These are phyloP conservation scores for Melanostoma mellinum DNA, from an alignment of 2,888 invertebrate genomes.

Conservation along the genomic window DNA sequence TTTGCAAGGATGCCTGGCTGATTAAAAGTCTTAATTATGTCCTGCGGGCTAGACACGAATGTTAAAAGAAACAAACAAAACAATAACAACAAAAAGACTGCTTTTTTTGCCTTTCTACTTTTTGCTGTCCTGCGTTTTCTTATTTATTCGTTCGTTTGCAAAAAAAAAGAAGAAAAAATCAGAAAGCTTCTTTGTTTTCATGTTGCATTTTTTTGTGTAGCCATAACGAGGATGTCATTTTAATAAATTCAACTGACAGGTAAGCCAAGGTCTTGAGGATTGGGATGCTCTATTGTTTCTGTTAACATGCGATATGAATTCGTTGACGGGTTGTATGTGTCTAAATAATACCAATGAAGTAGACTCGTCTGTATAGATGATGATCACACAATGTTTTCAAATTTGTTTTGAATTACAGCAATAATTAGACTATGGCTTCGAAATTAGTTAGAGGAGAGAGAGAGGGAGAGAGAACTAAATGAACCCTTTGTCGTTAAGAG, in stretches of 20 bases:
- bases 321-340: background rate
- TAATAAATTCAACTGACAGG: slow-evolving; percentile 51
- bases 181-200: background rate
- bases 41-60: slow-evolving; percentile 54
- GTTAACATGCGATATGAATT: too few relatives aligned
- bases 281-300: slow-evolving; percentile 24
- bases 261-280: slow-evolving; percentile 36
- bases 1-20: slow-evolving; percentile 50
- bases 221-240: slow-evolving; percentile 45
- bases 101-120: slow-evolving; percentile 7
- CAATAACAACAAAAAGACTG: slow-evolving; percentile 22
- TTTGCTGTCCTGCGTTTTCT: slow-evolving; percentile 41
- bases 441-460: too few relatives aligned
- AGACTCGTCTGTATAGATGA: background rate
- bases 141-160: slow-evolving; percentile 37
- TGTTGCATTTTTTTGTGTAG: slow-evolving; percentile 20
- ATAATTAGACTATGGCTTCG: background rate
- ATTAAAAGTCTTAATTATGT: slow-evolving; percentile 70
- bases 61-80: slow-evolving; percentile 9
- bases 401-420: background rate
- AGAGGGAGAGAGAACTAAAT: too few relatives aligned
- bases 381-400: background rate
- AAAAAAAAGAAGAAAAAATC: too few relatives aligned
- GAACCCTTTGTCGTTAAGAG: too few relatives aligned
- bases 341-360: slow-evolving; percentile 11